A percentile compares a stretch with the other conserved stretches of the same genome.
These are phyloP conservation scores for Meloe dianella DNA, from an alignment of 2,888 invertebrate genomes.

Conservation along the genomic window DNA sequence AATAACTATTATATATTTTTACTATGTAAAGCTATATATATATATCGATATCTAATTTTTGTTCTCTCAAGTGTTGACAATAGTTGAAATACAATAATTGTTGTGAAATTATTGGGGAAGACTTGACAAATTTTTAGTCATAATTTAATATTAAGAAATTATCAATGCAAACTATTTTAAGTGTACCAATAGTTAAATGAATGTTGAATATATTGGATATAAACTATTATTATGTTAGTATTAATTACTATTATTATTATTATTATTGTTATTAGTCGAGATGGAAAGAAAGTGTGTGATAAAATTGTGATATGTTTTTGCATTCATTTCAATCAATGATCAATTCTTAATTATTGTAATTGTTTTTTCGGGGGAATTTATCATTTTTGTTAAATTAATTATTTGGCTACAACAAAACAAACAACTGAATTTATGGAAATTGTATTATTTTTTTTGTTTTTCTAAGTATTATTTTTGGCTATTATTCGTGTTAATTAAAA, in stretches of 20 bases:
- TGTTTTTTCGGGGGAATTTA: conserved; percentile 38
- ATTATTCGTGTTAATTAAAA: neutral
- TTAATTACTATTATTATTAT: conserved; percentile 16
- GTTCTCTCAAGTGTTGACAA: conserved; percentile 32
- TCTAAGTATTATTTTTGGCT: neutral
- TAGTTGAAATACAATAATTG: conserved; percentile 31
- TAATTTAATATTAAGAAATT: conserved; percentile 37
- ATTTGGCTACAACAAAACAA: neutral
- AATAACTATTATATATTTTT: conserved; percentile 36
- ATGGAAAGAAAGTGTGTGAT: neutral
- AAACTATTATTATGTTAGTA: conserved; percentile 36
- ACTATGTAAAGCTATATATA: conserved; percentile 46
- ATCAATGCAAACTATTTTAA: conserved; percentile 45
- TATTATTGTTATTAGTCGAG: conserved; percentile 2
- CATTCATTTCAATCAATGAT: conserved; percentile 20
- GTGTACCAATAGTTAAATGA: conserved; percentile 34
- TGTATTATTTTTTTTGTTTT: neutral
- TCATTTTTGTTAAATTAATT: conserved; percentile 28
- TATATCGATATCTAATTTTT: conserved; percentile 35
- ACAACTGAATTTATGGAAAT: conserved; percentile 13
- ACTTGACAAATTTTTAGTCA: conserved; percentile 7
- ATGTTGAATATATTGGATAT: conserved; percentile 15
- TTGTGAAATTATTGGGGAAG: conserved; percentile 24
- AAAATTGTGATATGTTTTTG: conserved; percentile 12
- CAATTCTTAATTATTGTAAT: conserved; percentile 32